Conservation (phyloP, 2,797 vertebrate species). For the Simalia tracyae region DNA sequence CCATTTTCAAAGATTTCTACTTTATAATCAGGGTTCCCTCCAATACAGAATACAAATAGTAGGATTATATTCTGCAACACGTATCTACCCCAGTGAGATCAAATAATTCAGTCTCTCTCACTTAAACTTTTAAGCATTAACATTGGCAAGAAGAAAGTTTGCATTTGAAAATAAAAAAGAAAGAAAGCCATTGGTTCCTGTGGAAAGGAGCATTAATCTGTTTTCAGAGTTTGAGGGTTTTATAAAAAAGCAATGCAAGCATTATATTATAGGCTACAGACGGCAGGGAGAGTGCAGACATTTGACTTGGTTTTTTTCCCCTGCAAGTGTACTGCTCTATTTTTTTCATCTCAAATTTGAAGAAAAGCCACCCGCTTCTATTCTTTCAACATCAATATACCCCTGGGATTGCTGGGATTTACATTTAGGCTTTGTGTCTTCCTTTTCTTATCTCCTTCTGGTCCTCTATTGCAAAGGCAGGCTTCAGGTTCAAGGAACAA, state of each 20-base stretch:
- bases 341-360: slow-evolving; percentile 16
- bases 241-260: slow-evolving; percentile 9
- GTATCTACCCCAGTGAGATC: not conserved
- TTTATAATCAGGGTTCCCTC: slow-evolving; percentile 14
- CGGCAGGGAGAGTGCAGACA: not conserved
- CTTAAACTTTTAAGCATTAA: not conserved
- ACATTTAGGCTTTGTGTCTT: slow-evolving; percentile 12
- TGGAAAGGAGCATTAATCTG: not conserved
- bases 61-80: not conserved
- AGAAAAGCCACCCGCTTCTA: slow-evolving; percentile 8
- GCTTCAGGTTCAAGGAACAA: slow-evolving; percentile 29
- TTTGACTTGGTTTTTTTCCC: not conserved
- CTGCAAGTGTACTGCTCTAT: not conserved
- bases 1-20: not conserved
- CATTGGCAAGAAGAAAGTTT: not conserved
- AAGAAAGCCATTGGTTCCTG: not conserved
- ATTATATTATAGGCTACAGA: not conserved
- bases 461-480: not conserved
- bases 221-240: not conserved
- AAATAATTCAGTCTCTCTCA: not conserved
- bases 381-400: slow-evolving; percentile 17
- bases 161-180: not conserved
- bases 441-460: not conserved
- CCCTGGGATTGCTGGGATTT: slow-evolving; percentile 21
- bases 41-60: not conserved